Percentiles rank a stretch among this genome's conserved stretches.
Evolutionary conservation across 2,113 vertebrate genomes (phyloP).

Genomic region (Vombatus ursinus): DNA sequence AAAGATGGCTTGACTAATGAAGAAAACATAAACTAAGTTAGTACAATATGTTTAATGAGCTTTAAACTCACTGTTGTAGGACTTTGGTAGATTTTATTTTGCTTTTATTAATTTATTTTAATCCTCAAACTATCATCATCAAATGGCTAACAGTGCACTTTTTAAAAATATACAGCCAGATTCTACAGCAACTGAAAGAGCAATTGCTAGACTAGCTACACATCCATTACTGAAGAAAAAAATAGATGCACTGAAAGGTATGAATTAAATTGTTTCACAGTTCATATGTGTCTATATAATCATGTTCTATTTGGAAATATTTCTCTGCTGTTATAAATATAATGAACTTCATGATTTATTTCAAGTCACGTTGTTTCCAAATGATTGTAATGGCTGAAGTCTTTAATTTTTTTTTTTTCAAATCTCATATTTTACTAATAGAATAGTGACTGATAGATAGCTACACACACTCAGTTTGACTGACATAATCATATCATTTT

Average conservation of each 20-base stretch:
- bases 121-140: neutral
- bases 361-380: constrained; percentile 27
- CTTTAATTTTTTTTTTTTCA: neutral
- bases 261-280: constrained; percentile 42
- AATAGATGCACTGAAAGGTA: constrained; percentile 90
- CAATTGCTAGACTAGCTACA: constrained; percentile 89
- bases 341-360: constrained; percentile 41
- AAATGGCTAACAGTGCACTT: neutral
- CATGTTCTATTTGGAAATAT: neutral
- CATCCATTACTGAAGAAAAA: constrained; percentile 91
- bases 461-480: neutral
- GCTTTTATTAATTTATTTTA: constrained; percentile 32
- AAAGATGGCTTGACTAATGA: constrained; percentile 5
- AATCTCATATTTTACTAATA: neutral
- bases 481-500: constrained; percentile 21
- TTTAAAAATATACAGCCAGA: constrained; percentile 80
- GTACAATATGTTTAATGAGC: neutral
- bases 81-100: neutral
- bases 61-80: constrained; percentile 15
- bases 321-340: constrained; percentile 21
- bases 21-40: constrained; percentile 25
- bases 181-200: constrained; percentile 87
- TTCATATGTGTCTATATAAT: neutral
- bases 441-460: neutral
- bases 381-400: constrained; percentile 8